Evolutionary conservation across 1,140 invertebrate genomes (phyloP).

Genomic region (Eumeta japonica): DNA sequence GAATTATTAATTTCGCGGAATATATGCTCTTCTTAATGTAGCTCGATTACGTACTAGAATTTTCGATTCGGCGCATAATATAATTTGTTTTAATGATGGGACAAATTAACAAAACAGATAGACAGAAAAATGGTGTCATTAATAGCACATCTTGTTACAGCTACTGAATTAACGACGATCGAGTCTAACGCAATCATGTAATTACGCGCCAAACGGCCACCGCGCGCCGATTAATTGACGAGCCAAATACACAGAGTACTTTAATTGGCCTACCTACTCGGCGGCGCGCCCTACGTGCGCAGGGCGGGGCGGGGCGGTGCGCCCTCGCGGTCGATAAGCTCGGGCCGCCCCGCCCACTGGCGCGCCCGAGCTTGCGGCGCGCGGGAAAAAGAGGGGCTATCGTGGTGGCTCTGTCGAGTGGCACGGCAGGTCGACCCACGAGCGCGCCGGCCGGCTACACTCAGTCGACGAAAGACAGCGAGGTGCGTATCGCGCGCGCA

Average conservation of each 20-base stretch:
- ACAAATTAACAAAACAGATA: slow-evolving; percentile 15
- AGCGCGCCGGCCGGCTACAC: slow-evolving; percentile 21
- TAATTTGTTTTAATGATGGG: neutral
- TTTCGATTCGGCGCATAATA: neutral
- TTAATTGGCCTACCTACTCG: neutral
- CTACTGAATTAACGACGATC: slow-evolving; percentile 47
- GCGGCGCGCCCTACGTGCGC: neutral
- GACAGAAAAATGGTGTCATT: slow-evolving; percentile 33
- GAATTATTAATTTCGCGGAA: too few relatives aligned
- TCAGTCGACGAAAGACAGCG: slow-evolving; percentile 41
- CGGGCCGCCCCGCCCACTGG: slow-evolving; percentile 1
- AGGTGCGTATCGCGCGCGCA: slow-evolving; percentile 41
- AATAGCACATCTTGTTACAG: slow-evolving; percentile 36
- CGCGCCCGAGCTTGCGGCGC: neutral
- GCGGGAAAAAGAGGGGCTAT: neutral
- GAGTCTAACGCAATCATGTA: slow-evolving; percentile 31
- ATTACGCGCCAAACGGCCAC: slow-evolving; percentile 28
- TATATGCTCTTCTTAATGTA: too few relatives aligned
- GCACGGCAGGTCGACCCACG: slow-evolving; percentile 9
- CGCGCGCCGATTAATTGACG: neutral
- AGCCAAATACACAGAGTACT: neutral
- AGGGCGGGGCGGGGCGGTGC: slow-evolving; percentile 21
- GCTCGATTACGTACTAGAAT: neutral
- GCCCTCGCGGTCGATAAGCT: slow-evolving; percentile 20
- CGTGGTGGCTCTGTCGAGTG: neutral